These are phyloP conservation scores for Triops cancriformis DNA, from an alignment of 1,140 invertebrate genomes.

Conservation along the genomic window DNA sequence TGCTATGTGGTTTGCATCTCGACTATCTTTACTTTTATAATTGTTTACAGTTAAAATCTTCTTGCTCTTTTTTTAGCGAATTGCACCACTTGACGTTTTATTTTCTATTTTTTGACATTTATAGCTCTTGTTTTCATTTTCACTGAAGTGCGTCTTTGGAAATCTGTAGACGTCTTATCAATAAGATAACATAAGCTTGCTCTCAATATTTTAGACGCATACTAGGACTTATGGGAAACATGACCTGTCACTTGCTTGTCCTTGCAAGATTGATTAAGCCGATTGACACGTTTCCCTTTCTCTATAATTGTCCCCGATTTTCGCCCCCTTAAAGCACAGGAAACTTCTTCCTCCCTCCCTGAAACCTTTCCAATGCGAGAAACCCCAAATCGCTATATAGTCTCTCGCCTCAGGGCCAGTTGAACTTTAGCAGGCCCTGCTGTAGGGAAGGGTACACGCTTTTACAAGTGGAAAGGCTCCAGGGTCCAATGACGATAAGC, in stretches of 20 bases:
- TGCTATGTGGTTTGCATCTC: too few species aligned
- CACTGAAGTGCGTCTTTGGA: background rate
- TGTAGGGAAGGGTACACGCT: background rate
- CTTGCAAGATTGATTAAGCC: too few species aligned
- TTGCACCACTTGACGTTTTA: background rate
- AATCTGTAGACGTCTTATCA: background rate
- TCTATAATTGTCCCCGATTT: background rate
- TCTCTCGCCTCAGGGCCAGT: background rate
- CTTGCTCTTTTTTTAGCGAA: background rate
- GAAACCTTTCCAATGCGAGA: background rate
- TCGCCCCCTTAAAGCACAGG: background rate
- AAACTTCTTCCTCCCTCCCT: background rate
- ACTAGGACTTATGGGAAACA: too few species aligned
- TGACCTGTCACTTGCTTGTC: too few species aligned
- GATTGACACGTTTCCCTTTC: background rate
- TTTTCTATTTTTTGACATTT: background rate
- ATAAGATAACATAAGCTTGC: background rate
- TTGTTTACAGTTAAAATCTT: too few species aligned
- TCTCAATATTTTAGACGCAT: too few species aligned
- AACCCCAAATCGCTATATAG: background rate
- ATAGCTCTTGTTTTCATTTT: too few species aligned
- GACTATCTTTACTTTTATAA: too few species aligned
- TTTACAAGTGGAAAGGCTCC: background rate
- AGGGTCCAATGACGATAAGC: slow-evolving; percentile 4
- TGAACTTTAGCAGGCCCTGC: background rate